Conservation (phyloP, 2,797 vertebrate species). For the Otolemur crassicaudatus region DNA sequence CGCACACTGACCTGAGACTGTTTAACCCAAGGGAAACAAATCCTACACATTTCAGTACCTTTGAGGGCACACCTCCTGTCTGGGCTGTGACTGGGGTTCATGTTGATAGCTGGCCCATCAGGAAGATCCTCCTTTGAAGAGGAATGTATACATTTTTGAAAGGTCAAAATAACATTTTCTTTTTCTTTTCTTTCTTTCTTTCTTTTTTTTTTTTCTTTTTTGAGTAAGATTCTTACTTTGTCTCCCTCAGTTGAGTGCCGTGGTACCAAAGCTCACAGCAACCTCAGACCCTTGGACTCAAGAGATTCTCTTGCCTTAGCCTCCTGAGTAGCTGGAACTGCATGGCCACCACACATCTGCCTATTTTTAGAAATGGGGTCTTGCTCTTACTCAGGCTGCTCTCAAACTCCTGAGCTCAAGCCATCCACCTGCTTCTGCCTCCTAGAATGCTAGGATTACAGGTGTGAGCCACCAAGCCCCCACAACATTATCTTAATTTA, state of each 20-base stretch:
- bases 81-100: neutral
- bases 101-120: too few relatives aligned
- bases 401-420: neutral
- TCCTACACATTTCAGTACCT: too few relatives aligned
- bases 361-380: neutral
- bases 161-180: neutral
- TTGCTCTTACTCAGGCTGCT: neutral
- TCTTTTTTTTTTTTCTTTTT: neutral
- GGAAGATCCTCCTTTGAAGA: neutral
- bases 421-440: neutral
- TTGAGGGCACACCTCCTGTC: neutral
- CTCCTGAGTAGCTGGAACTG: neutral
- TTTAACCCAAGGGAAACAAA: neutral
- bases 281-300: neutral
- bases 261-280: neutral
- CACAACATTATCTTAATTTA: conserved; percentile 3
- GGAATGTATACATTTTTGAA: neutral
- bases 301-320: neutral
- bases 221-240: neutral
- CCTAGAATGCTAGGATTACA: neutral
- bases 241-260: neutral
- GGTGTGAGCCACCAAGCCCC: neutral
- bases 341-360: too few relatives aligned
- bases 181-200: too few relatives aligned
- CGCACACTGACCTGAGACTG: neutral